These are phyloP conservation scores for Plectropomus leopardus DNA, from an alignment of 2,113 vertebrate genomes.

Conservation along the genomic window DNA sequence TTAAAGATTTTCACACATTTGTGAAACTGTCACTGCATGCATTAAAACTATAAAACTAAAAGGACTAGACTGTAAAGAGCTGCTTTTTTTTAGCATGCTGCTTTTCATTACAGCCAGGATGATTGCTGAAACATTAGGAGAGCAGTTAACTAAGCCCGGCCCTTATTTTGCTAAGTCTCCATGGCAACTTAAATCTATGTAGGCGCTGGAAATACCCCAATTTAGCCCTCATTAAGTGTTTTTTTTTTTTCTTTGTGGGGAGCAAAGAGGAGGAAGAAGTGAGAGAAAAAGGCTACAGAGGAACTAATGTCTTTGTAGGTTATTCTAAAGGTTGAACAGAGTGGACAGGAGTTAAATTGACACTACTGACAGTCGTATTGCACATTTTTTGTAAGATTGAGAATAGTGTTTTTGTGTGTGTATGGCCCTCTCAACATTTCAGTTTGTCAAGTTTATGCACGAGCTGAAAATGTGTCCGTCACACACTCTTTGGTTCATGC, in stretches of 20 bases:
- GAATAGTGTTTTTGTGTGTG: background rate
- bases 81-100: conserved; percentile 52
- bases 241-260: conserved; percentile 34
- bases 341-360: too few species aligned
- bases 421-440: too few species aligned
- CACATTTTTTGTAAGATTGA: background rate
- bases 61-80: conserved; percentile 37
- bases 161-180: conserved; percentile 77
- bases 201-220: conserved; percentile 77
- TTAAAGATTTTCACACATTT: conserved; percentile 15
- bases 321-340: conserved; percentile 17
- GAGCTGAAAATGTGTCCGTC: too few species aligned
- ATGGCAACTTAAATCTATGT: conserved; percentile 78
- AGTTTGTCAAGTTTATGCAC: too few species aligned
- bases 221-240: conserved; percentile 60
- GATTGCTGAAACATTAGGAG: conserved; percentile 73
- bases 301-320: conserved; percentile 22
- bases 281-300: conserved; percentile 24
- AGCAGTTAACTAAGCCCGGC: conserved; percentile 64
- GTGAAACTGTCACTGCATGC: conserved; percentile 21
- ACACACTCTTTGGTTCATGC: too few species aligned
- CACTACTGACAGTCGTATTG: too few species aligned
- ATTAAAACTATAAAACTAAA: conserved; percentile 39
- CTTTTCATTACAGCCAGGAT: conserved; percentile 70
- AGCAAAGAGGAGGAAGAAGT: conserved; percentile 30